phyloP scores from a whole-genome alignment of 2,797 vertebrate species.

The Leucoraja ocellata region DNA sequence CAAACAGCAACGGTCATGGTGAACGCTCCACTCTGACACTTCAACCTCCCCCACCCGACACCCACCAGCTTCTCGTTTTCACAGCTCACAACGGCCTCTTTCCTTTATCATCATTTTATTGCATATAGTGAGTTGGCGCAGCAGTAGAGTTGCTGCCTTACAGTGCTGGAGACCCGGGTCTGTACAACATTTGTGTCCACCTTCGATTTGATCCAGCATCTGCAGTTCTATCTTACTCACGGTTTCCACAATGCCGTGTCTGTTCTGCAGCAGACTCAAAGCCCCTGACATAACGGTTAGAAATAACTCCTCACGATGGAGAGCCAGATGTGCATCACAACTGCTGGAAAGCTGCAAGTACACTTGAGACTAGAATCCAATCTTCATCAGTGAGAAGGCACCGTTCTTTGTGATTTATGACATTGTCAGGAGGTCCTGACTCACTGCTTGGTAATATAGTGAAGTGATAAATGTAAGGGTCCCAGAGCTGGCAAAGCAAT shows the following conservation, averaged over 20 bases:
- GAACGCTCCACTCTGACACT: not conserved
- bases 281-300: not conserved
- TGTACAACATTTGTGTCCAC: no score
- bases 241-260: not conserved
- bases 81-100: no score
- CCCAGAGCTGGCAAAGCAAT: not conserved
- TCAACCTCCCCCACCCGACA: no score
- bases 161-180: no score
- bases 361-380: not conserved
- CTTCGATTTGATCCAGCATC: no score
- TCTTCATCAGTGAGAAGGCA: not conserved
- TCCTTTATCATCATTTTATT: no score
- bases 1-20: not conserved
- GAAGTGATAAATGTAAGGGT: slow-evolving; percentile 2
- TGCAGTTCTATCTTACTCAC: no score
- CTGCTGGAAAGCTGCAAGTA: not conserved
- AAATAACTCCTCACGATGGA: not conserved
- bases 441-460: not conserved
- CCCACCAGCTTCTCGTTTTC: not conserved
- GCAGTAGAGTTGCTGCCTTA: no score
- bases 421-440: not conserved
- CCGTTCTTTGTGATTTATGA: slow-evolving; percentile 12
- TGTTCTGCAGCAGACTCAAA: not conserved
- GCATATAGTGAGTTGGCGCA: no score
- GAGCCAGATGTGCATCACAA: not conserved